Percentiles rank a stretch among this genome's conserved stretches.
phyloP scores from a whole-genome alignment of 2,888 invertebrate species.

The Chaetoderma sp. region DNA sequence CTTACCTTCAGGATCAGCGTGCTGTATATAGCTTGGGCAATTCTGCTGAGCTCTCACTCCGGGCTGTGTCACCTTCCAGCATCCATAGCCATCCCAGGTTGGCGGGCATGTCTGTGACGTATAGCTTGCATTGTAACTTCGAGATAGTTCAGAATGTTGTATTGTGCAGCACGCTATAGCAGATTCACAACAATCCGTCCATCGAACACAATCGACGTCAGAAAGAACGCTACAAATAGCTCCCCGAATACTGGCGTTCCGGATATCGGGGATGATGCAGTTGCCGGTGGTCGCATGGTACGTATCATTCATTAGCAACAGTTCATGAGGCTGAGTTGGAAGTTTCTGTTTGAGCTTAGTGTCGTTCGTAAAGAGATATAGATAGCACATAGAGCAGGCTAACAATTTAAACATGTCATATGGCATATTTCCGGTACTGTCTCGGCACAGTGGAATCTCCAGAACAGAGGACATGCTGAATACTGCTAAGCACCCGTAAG shows the following conservation, averaged over 20 bases:
- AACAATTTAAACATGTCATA: constrained; percentile 35
- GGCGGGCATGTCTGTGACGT: too few species aligned
- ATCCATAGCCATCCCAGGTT: constrained; percentile 57
- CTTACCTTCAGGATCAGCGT: neutral
- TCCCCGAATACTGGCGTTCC: constrained; percentile 30
- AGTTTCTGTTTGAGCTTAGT: constrained; percentile 3
- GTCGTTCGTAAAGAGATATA: constrained; percentile 40
- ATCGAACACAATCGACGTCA: constrained; percentile 39
- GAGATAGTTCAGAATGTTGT: too few species aligned
- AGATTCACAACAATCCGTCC: constrained; percentile 43
- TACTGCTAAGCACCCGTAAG: too few species aligned
- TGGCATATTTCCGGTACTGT: constrained; percentile 35
- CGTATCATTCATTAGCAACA: neutral
- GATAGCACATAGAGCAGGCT: constrained; percentile 47
- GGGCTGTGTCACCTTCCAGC: constrained; percentile 45
- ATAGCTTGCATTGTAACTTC: too few species aligned
- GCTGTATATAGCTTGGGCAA: constrained; percentile 36
- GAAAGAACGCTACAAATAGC: constrained; percentile 37
- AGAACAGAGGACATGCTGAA: too few species aligned
- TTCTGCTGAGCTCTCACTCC: constrained; percentile 49
- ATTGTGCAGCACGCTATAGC: constrained; percentile 43
- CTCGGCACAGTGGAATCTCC: too few species aligned
- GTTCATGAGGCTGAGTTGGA: neutral
- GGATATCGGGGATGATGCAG: constrained; percentile 33
- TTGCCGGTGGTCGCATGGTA: neutral